Evolutionary conservation across 2,888 invertebrate genomes (phyloP).

Genomic region (Pollenia griseotomentosa): DNA sequence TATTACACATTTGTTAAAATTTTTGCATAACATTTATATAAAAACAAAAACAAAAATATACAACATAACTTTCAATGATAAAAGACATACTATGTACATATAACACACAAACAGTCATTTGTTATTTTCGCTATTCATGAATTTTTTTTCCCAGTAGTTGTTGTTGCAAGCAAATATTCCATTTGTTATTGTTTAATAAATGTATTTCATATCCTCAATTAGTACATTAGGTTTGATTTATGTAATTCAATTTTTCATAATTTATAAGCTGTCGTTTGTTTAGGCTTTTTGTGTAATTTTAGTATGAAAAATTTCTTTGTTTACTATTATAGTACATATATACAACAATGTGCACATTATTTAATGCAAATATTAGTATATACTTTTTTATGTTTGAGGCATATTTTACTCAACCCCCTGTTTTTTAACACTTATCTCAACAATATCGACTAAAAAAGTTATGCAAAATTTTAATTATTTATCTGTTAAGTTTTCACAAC

Average conservation of each 20-base stretch:
- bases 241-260: conserved; percentile 40
- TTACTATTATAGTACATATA: neutral
- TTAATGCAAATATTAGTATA: neutral
- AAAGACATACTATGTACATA: too few relatives aligned
- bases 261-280: neutral
- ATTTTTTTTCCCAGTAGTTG: neutral
- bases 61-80: too few relatives aligned
- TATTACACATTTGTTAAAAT: too few relatives aligned
- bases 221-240: neutral
- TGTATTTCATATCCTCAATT: neutral
- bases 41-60: neutral
- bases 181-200: neutral
- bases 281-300: conserved; percentile 1
- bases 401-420: neutral
- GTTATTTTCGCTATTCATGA: neutral
- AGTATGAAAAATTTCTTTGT: neutral
- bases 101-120: neutral
- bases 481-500: conserved; percentile 33
- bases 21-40: neutral
- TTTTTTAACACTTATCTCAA: conserved; percentile 26
- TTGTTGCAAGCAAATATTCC: neutral
- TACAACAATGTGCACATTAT: neutral
- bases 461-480: conserved; percentile 56
- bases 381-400: neutral
- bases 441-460: conserved; percentile 18